Conservation (phyloP, 2,888 invertebrate species). For the Nineta flava region DNA sequence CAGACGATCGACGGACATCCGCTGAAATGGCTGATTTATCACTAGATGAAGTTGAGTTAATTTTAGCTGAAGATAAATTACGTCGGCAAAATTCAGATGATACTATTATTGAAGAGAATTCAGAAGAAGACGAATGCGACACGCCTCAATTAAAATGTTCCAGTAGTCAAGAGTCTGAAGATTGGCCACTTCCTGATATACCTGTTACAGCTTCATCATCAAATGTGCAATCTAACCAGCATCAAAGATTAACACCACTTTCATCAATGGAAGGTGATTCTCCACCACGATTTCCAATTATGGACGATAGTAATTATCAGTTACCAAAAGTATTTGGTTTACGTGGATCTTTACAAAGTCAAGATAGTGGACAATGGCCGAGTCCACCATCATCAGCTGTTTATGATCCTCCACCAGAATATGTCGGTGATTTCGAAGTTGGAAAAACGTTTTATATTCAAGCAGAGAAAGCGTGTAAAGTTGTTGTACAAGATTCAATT, state of each 20-base stretch:
- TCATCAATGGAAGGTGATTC: neutral
- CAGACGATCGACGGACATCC: conserved; percentile 67
- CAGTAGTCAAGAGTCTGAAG: conserved; percentile 56
- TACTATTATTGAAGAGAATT: conserved; percentile 28
- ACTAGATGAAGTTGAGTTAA: conserved; percentile 41
- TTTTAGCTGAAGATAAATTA: conserved; percentile 27
- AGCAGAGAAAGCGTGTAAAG: conserved; percentile 62
- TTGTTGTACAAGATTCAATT: conserved; percentile 48
- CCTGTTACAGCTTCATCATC: conserved; percentile 34
- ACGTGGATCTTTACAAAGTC: conserved; percentile 28
- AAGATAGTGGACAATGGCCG: conserved; percentile 68
- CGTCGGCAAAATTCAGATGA: conserved; percentile 28
- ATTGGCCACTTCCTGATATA: conserved; percentile 60
- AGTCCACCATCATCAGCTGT: conserved; percentile 59
- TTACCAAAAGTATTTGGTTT: conserved; percentile 26
- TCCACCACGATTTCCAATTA: neutral
- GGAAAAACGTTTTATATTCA: conserved; percentile 58
- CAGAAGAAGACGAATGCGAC: conserved; percentile 18
- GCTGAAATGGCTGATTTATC: conserved; percentile 76
- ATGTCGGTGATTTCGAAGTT: conserved; percentile 51
- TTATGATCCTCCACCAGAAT: conserved; percentile 44
- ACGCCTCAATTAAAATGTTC: conserved; percentile 20
- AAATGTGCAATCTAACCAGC: conserved; percentile 11
- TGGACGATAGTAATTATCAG: conserved; percentile 20
- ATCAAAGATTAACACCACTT: neutral